Percentiles rank a stretch among this genome's conserved stretches.
phyloP scores from a whole-genome alignment of 2,113 vertebrate species.

The Festucalex cinctus region DNA sequence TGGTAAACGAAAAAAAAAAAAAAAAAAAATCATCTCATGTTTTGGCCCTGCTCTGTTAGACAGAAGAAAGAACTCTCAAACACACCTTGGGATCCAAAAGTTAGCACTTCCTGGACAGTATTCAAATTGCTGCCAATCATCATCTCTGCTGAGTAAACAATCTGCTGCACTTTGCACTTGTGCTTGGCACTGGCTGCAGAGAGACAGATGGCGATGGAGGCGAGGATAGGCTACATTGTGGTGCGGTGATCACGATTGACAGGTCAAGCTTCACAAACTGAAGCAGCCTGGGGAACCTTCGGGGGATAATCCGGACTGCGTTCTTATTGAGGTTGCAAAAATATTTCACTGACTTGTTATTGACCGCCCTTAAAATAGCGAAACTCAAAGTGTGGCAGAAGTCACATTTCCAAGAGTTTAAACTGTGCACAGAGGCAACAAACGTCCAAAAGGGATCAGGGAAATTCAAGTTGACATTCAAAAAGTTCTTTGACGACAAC shows the following conservation, averaged over 20 bases:
- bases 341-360: neutral
- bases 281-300: neutral
- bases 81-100: neutral
- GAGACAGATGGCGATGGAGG: neutral
- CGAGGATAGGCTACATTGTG: neutral
- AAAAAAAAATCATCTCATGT: neutral
- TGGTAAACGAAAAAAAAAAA: neutral
- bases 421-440: neutral
- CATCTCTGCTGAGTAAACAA: neutral
- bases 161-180: neutral
- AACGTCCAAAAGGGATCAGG: neutral
- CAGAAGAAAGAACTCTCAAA: neutral
- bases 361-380: neutral
- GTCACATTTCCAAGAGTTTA: neutral
- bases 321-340: neutral
- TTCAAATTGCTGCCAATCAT: neutral
- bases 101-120: neutral
- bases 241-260: neutral
- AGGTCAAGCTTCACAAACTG: neutral
- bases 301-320: neutral
- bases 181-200: neutral
- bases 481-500: conserved; percentile 11
- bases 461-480: conserved; percentile 18
- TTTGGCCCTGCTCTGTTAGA: neutral
- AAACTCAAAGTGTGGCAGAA: neutral